A percentile compares a stretch with the other conserved stretches of the same genome.
Conservation (phyloP, 2,113 vertebrate species). For the Actenoides lindsayi region DNA sequence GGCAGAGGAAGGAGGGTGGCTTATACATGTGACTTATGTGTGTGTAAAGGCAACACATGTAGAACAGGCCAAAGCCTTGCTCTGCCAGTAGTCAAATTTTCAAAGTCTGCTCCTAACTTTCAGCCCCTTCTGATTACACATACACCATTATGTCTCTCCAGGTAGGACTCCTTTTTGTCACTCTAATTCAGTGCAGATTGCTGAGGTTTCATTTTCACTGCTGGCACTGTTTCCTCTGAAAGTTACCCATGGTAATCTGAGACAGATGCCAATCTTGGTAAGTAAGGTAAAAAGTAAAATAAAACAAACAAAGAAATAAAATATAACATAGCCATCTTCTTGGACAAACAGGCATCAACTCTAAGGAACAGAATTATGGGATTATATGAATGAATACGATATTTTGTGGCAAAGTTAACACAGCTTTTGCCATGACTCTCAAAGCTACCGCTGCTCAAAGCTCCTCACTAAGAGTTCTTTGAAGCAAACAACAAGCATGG, state of each 20-base stretch:
- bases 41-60: background rate
- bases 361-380: background rate
- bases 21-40: rapidly evolving
- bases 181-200: rapidly evolving
- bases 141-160: background rate
- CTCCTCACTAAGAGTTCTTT: background rate
- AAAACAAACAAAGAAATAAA: background rate
- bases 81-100: background rate
- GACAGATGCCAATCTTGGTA: background rate
- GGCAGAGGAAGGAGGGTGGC: rapidly evolving
- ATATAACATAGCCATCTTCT: background rate
- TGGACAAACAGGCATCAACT: background rate
- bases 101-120: background rate
- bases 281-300: background rate
- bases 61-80: background rate
- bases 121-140: background rate
- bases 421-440: background rate
- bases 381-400: background rate
- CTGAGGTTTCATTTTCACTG: background rate
- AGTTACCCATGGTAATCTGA: background rate
- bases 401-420: background rate
- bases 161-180: background rate
- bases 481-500: background rate
- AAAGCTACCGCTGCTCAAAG: background rate
- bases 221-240: background rate